Evolutionary conservation across 2,113 vertebrate species (phyloP).

Genomic region (Hippocampus guttulatus): DNA sequence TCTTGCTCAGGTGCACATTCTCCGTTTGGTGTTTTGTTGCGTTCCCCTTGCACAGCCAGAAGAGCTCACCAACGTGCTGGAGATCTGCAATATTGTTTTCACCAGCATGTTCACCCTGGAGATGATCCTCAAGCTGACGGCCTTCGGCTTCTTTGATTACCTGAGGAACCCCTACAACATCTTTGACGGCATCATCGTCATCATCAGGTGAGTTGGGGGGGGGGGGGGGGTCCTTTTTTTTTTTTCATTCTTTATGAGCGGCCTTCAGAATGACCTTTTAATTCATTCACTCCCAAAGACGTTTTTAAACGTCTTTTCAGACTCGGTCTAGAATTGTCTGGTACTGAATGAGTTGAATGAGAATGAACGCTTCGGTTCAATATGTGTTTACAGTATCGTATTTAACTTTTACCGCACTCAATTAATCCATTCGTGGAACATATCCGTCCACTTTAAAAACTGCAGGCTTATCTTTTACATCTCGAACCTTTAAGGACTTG

Average conservation of each 20-base stretch:
- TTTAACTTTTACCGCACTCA: no score
- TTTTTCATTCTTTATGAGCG: not conserved
- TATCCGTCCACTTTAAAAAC: no score
- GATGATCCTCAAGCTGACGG: slow-evolving; percentile 95
- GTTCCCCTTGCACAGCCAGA: slow-evolving; percentile 76
- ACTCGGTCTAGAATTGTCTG: no score
- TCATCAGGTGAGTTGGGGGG: slow-evolving; percentile 82
- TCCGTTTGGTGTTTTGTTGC: not conserved
- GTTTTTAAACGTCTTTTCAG: no score
- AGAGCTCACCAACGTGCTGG: slow-evolving; percentile 92
- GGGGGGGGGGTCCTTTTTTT: no score
- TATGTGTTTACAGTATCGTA: no score
- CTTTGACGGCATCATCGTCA: slow-evolving; percentile 96
- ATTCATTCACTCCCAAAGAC: no score
- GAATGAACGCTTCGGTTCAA: no score
- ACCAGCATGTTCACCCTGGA: slow-evolving; percentile 98
- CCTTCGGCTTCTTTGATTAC: slow-evolving; percentile 94
- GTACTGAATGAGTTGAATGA: no score
- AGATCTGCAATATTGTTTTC: slow-evolving; percentile 98
- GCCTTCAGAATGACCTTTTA: no score
- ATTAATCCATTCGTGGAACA: not conserved
- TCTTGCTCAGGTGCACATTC: not conserved
- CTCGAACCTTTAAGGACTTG: no score
- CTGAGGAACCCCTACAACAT: slow-evolving; percentile 96
- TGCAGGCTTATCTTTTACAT: no score